phyloP scores from a whole-genome alignment of 2,113 vertebrate species.

The Aptenodytes patagonicus region DNA sequence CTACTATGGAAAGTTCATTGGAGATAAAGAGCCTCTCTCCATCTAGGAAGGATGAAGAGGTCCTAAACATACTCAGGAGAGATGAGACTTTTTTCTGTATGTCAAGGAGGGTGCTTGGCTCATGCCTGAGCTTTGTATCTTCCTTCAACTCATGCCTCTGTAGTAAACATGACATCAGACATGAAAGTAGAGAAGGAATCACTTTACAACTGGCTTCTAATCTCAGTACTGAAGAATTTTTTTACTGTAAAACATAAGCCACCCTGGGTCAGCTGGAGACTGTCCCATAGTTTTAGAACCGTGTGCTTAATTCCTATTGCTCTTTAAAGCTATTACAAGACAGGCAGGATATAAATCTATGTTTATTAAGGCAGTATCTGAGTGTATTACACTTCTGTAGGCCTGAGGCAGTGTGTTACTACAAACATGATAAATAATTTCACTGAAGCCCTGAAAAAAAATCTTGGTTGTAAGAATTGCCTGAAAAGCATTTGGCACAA shows the following conservation, averaged over 20 bases:
- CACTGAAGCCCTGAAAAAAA: not conserved
- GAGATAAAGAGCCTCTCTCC: not conserved
- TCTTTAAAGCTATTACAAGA: not conserved
- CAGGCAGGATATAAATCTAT: not conserved
- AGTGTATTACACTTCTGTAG: not conserved
- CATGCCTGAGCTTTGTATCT: not conserved
- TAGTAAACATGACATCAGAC: not conserved
- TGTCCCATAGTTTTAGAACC: not conserved
- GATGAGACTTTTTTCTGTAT: not conserved
- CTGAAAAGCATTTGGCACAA: not conserved
- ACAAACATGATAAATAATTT: not conserved
- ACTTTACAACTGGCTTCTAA: not conserved
- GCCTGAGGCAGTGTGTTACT: not conserved
- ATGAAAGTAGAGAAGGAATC: not conserved
- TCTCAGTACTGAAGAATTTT: not conserved
- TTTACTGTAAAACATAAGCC: not conserved
- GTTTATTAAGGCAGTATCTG: not conserved
- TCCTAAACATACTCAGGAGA: not conserved
- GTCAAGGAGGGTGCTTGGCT: not conserved
- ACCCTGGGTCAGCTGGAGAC: not conserved
- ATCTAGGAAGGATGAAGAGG: not conserved
- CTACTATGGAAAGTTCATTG: not conserved
- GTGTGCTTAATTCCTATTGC: not conserved
- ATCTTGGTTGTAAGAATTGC: not conserved
- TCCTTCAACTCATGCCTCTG: not conserved